Percentiles rank a stretch among this genome's conserved stretches.
Evolutionary conservation across 2,888 invertebrate species (phyloP).

Genomic region (Aphodius granarius): DNA sequence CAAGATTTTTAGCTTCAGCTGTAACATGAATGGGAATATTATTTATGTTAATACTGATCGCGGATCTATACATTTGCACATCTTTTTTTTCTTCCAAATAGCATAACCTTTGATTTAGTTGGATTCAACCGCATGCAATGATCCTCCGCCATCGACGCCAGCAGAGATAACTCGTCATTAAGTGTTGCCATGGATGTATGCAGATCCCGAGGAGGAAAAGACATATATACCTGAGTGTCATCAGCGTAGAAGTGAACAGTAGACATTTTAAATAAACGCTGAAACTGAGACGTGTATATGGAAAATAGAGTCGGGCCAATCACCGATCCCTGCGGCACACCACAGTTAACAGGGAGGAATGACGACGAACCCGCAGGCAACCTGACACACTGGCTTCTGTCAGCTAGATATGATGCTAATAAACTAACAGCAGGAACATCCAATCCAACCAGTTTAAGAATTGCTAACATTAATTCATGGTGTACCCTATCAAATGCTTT

Average conservation of each 20-base stretch:
- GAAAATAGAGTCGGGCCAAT: neutral
- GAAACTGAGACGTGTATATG: neutral
- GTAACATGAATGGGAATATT: neutral
- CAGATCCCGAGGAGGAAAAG: neutral
- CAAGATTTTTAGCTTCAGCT: no score
- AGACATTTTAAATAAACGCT: neutral
- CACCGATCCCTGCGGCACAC: neutral
- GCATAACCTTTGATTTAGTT: neutral
- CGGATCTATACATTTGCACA: neutral
- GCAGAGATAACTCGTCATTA: neutral
- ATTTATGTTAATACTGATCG: neutral
- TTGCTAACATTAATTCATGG: slow-evolving; percentile 1
- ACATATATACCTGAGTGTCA: neutral
- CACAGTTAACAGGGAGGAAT: neutral
- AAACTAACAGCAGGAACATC: neutral
- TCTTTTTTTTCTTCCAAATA: neutral
- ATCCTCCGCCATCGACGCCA: neutral
- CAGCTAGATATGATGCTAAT: neutral
- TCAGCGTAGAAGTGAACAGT: neutral
- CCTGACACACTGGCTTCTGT: neutral
- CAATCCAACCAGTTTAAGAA: neutral
- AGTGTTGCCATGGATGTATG: neutral
- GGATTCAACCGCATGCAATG: neutral
- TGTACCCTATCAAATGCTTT: slow-evolving; percentile 14
- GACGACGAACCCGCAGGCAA: neutral